These are phyloP conservation scores for Lampris incognitus DNA, from an alignment of 2,113 vertebrate genomes.

Conservation along the genomic window DNA sequence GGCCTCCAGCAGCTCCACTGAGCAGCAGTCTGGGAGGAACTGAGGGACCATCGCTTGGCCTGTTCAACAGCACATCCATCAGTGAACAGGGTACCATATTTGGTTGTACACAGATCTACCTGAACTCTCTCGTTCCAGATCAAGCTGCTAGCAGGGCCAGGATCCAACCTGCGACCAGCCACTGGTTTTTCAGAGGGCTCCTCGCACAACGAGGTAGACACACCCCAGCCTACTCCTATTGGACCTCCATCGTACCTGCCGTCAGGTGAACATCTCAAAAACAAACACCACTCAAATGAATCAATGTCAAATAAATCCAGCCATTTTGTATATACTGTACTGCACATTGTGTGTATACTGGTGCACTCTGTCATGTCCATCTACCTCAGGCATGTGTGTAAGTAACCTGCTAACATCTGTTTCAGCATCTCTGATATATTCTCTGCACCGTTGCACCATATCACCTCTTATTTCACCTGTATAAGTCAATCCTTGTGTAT, in stretches of 20 bases:
- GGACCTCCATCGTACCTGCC: conserved; percentile 69
- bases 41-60: not conserved
- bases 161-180: conserved; percentile 54
- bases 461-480: not conserved
- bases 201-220: conserved; percentile 84
- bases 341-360: too few species aligned
- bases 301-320: too few species aligned
- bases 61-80: not conserved
- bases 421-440: not conserved
- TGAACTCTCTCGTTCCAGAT: conserved; percentile 78
- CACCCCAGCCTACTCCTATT: conserved; percentile 83
- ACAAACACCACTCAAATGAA: not conserved
- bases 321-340: too few species aligned
- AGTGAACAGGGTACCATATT: not conserved
- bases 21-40: not conserved
- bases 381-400: too few species aligned
- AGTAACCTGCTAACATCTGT: too few species aligned
- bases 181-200: conserved; percentile 80
- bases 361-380: too few species aligned
- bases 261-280: conserved; percentile 17
- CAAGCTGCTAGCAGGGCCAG: conserved; percentile 80
- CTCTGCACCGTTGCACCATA: not conserved
- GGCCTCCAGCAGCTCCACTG: too few species aligned
- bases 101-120: conserved; percentile 4
- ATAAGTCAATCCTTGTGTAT: not conserved